Evolutionary conservation across 2,113 vertebrate genomes (phyloP), one percentile per base, ranked within the genome.

Genomic region (Cottus gobio): DNA sequence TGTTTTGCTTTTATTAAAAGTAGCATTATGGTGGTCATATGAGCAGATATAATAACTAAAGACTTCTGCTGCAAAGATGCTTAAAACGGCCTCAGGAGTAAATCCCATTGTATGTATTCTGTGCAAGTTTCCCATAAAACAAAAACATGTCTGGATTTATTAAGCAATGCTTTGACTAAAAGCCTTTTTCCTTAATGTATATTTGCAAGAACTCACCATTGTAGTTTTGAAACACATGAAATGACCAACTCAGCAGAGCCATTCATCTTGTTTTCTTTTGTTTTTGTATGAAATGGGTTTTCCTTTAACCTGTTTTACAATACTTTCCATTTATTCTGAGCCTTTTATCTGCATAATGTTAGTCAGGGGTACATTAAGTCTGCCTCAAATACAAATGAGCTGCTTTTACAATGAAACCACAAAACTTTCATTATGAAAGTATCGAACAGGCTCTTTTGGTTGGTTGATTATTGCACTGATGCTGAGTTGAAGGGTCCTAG

Each of bases 321-420:
- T 15, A 7, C 57, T 65, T 88, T 78, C 48, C 71, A 81, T 86
- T 86, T 72, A 56, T 30, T 56, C 4, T 2, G 20, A 71, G 67
- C n/a, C 63, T 75, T 67, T 67, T 50, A 85, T 80, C 80, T 85
- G 73, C 70, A 70, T 74, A 74, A 84, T 74, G 75, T 18, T 12
- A 15, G 61, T 75, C 30, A 28, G 31, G 54, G 31, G 58, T 57
- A 71, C 67, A 68, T n/a, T 22, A 70, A 63, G 74, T 81, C 46
- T 64, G 64, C 42, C 28, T 76, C 58, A 7, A 52, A 71, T 12
- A 26, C 4, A 52, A 76, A 73, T n/a, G 42, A 34, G 28, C 64
- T 70, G 48, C 65, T 62, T 64, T 24, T 58, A 63, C 54, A 7
- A 62, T 75, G 42, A 78, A 74, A 75, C 31, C 34, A 22, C 39